Evolutionary conservation across 2,113 vertebrate genomes (phyloP).

Genomic region (Pseudopipra pipra): DNA sequence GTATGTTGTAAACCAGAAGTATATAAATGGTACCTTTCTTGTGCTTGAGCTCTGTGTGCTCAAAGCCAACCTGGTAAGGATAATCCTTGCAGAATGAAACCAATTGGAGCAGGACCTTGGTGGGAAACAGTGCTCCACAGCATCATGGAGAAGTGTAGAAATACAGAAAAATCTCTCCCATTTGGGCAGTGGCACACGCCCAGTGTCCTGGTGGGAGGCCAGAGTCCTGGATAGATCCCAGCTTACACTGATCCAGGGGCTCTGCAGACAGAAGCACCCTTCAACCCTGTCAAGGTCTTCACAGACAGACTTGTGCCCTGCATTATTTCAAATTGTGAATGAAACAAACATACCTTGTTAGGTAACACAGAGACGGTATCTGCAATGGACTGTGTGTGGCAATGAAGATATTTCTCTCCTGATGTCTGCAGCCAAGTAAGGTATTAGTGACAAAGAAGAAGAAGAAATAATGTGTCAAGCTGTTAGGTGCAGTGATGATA

Average conservation of each 20-base stretch:
- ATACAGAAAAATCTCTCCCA: fast-evolving
- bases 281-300: not conserved
- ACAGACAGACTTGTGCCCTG: not conserved
- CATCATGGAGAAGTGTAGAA: not conserved
- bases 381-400: fast-evolving
- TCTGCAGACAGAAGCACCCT: not conserved
- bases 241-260: not conserved
- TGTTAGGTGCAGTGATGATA: not conserved
- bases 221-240: not conserved
- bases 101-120: not conserved
- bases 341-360: not conserved
- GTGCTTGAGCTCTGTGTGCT: not conserved
- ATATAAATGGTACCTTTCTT: not conserved
- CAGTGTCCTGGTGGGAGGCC: not conserved
- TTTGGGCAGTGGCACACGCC: not conserved
- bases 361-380: fast-evolving
- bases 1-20: fast-evolving
- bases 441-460: not conserved
- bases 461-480: not conserved
- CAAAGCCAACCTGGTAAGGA: not conserved
- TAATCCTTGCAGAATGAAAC: not conserved
- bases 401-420: not conserved
- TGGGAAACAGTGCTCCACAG: not conserved
- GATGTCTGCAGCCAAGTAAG: not conserved
- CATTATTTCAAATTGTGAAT: not conserved